A percentile compares a stretch with the other conserved stretches of the same genome.
Evolutionary conservation across 2,113 vertebrate genomes (phyloP).

Genomic region (Solenodon paradoxus): DNA sequence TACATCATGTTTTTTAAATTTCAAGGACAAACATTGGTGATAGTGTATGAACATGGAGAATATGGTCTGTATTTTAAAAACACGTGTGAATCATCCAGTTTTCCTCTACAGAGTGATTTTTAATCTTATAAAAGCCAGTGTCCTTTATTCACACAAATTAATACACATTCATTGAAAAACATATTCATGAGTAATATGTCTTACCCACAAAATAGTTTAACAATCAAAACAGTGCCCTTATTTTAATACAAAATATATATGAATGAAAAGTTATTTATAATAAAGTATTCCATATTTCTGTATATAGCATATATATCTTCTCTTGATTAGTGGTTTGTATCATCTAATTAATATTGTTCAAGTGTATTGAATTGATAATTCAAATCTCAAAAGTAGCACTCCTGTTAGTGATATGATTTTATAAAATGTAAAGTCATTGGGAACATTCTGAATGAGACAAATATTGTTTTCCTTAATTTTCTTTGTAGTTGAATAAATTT

Average conservation of each 20-base stretch:
- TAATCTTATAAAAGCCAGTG: neutral
- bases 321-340: no score
- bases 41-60: neutral
- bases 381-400: neutral
- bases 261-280: neutral
- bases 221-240: neutral
- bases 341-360: neutral
- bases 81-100: neutral
- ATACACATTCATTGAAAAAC: neutral
- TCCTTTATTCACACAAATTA: neutral
- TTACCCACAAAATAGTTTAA: neutral
- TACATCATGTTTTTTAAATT: neutral
- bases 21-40: neutral
- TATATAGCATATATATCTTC: no score
- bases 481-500: neutral
- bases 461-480: neutral
- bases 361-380: neutral
- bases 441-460: neutral
- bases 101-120: neutral
- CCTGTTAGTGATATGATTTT: neutral
- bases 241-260: neutral
- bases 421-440: neutral
- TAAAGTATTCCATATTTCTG: neutral
- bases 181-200: neutral
- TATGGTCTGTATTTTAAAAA: neutral